A percentile compares a stretch with the other conserved stretches of the same genome.
phyloP scores from a whole-genome alignment of 2,888 invertebrate genomes.

The Campaea margaritaria region DNA sequence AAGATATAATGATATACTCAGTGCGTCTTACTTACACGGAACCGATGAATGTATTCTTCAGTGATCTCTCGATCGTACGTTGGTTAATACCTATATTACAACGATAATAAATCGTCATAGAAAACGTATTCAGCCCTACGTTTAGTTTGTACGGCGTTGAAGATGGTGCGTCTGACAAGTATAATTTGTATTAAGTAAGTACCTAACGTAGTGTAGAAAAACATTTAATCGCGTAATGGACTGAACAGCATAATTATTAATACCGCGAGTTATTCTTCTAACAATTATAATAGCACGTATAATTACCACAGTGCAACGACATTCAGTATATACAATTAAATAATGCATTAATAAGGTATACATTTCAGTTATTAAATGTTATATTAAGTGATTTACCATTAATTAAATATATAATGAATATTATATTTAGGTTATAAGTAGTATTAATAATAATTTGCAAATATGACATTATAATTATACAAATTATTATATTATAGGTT shows the following conservation, averaged over 20 bases:
- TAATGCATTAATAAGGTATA: too few relatives aligned
- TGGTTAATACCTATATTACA: conserved; percentile 15
- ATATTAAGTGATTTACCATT: too few relatives aligned
- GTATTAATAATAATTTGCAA: too few relatives aligned
- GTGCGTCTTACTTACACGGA: conserved; percentile 35
- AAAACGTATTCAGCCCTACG: conserved; percentile 3
- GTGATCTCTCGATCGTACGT: conserved; percentile 3
- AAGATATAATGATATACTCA: conserved; percentile 51
- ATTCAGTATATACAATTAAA: too few relatives aligned
- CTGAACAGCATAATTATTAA: not conserved
- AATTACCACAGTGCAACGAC: too few relatives aligned
- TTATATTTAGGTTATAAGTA: too few relatives aligned
- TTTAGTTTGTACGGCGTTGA: conserved; percentile 17
- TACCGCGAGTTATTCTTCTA: not conserved
- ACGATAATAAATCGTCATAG: not conserved
- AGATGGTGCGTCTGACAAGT: conserved; percentile 59
- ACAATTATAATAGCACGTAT: too few relatives aligned
- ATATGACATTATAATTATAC: too few relatives aligned
- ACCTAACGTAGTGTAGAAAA: conserved; percentile 38
- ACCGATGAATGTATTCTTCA: conserved; percentile 30
- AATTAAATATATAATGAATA: too few relatives aligned
- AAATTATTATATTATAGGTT: too few relatives aligned
- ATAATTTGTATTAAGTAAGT: conserved; percentile 57
- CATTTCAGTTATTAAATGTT: too few relatives aligned
- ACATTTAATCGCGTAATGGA: not conserved